Percentiles rank a stretch among this genome's conserved stretches.
These are phyloP conservation scores for Venturia canescens DNA, from an alignment of 1,140 invertebrate genomes.

Conservation along the genomic window DNA sequence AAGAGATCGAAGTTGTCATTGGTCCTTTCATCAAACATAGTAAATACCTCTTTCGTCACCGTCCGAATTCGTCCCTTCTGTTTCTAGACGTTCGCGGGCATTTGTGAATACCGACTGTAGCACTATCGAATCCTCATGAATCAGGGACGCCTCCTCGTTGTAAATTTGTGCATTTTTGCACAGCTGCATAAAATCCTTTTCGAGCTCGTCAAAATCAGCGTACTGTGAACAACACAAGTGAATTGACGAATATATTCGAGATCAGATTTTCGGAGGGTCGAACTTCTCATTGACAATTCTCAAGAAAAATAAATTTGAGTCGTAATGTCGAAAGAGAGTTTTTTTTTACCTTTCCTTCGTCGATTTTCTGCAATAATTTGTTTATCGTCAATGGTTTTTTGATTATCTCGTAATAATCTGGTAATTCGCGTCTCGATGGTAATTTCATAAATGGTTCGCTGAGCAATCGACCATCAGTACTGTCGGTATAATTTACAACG, in stretches of 20 bases:
- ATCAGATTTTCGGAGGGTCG: background rate
- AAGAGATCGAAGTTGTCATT: background rate
- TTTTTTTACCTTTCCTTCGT: slow-evolving; percentile 86
- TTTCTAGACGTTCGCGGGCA: slow-evolving; percentile 84
- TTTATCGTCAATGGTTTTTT: slow-evolving; percentile 97
- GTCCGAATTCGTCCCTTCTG: slow-evolving; percentile 79
- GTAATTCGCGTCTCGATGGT: slow-evolving; percentile 92
- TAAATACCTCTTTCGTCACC: slow-evolving; percentile 69
- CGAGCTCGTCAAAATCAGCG: slow-evolving; percentile 90
- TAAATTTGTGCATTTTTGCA: slow-evolving; percentile 98
- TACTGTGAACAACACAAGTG: slow-evolving; percentile 80
- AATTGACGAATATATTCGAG: slow-evolving; percentile 9
- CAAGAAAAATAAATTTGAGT: slow-evolving; percentile 38
- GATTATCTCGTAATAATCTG: slow-evolving; percentile 99
- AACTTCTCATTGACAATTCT: background rate
- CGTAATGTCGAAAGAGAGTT: slow-evolving; percentile 30
- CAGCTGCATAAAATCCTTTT: slow-evolving; percentile 94
- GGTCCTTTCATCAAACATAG: too few species aligned
- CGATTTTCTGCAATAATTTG: slow-evolving; percentile 91
- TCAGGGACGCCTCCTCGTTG: slow-evolving; percentile 96
- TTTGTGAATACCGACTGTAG: slow-evolving; percentile 91
- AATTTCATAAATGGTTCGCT: slow-evolving; percentile 97
- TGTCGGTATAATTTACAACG: slow-evolving; percentile 90
- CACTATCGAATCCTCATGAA: slow-evolving; percentile 97
- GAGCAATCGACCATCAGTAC: slow-evolving; percentile 87